Conservation (phyloP, 2,888 invertebrate species). For the Diarsia rubi region DNA sequence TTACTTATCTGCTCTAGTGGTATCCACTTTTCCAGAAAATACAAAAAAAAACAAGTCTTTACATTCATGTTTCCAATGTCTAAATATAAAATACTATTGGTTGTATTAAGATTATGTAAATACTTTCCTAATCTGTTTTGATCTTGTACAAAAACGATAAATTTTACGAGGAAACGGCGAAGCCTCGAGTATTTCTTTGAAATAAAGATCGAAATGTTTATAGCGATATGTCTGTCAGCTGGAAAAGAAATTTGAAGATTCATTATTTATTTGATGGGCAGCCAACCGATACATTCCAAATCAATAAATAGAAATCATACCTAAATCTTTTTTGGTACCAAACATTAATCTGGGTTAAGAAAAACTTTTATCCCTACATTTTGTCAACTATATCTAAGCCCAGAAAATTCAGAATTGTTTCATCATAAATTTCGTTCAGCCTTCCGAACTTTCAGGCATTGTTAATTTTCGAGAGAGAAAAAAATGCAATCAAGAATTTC, state of each 20-base stretch:
- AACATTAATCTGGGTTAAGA: not conserved
- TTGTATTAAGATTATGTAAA: not conserved
- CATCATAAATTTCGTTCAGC: constrained; percentile 8
- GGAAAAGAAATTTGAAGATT: constrained; percentile 13
- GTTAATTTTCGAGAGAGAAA: constrained; percentile 15
- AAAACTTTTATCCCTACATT: not conserved
- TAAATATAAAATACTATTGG: constrained; percentile 11
- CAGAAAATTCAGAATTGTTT: not conserved
- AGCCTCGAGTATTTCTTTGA: constrained; percentile 18
- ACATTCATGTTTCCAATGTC: not conserved
- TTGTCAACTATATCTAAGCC: not conserved
- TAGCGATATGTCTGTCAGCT: constrained; percentile 15
- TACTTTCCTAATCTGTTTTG: constrained; percentile 10
- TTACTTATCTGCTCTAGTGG: not conserved
- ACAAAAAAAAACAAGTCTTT: not conserved
- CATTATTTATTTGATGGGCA: constrained; percentile 15
- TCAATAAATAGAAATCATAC: not conserved
- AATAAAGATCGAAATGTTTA: constrained; percentile 19
- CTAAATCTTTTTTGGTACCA: not conserved
- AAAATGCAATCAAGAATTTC: constrained; percentile 41
- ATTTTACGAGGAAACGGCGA: constrained; percentile 12
- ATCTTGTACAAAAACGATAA: constrained; percentile 1
- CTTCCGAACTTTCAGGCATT: not conserved
- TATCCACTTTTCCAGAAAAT: not conserved
- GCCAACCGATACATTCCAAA: constrained; percentile 34